Conservation (phyloP, 1,140 invertebrate genomes). For the Brachionus angularis region DNA sequence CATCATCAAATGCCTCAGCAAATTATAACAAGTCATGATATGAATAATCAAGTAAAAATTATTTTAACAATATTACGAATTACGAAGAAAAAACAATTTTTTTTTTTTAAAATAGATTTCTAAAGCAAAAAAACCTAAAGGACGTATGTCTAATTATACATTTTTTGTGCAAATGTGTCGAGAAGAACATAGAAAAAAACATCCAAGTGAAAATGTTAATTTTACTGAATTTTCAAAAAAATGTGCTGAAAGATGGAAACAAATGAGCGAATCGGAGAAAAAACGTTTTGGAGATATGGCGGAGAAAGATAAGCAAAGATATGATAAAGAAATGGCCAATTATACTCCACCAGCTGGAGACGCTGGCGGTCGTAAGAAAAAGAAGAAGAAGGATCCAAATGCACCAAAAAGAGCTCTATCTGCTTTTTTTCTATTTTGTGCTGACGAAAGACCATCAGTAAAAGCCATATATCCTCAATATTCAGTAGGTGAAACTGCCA, state of each 20-base stretch:
- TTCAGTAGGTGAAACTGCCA: slow-evolving; percentile 93
- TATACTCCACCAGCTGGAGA: slow-evolving; percentile 82
- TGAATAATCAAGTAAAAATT: too few relatives aligned
- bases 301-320: slow-evolving; percentile 89
- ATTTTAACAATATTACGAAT: slow-evolving; percentile 1
- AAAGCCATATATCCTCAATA: slow-evolving; percentile 85
- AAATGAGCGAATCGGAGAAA: slow-evolving; percentile 97
- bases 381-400: slow-evolving; percentile 83
- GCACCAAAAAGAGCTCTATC: slow-evolving; percentile 96
- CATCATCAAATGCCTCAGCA: slow-evolving; percentile 20
- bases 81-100: slow-evolving; percentile 26
- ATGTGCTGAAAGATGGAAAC: slow-evolving; percentile 97
- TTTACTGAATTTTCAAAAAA: slow-evolving; percentile 98
- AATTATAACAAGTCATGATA: slow-evolving; percentile 31
- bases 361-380: slow-evolving; percentile 66
- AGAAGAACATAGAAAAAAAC: slow-evolving; percentile 94
- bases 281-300: slow-evolving; percentile 97
- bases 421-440: slow-evolving; percentile 99
- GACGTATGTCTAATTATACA: slow-evolving; percentile 96
- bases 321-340: slow-evolving; percentile 89
- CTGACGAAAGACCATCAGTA: slow-evolving; percentile 89
- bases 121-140: slow-evolving; percentile 72
- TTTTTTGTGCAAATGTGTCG: slow-evolving; percentile 98
- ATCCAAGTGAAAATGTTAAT: slow-evolving; percentile 94
- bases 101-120: too few relatives aligned